These are phyloP conservation scores for Grus americana DNA, from an alignment of 2,113 vertebrate species.

Conservation along the genomic window DNA sequence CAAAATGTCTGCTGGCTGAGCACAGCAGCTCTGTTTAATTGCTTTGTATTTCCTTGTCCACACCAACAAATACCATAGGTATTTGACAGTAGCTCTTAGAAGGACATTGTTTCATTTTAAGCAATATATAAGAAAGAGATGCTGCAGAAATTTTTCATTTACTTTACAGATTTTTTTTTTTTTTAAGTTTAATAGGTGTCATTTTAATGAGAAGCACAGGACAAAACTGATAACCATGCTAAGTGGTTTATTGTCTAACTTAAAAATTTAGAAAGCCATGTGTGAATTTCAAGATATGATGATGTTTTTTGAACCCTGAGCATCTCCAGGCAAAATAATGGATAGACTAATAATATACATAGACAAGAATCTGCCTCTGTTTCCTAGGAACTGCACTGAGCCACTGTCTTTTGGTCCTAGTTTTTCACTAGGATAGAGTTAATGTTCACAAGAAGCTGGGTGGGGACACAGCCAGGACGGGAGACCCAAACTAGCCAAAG, in stretches of 20 bases:
- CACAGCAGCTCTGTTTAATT: background rate
- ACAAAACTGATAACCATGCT: background rate
- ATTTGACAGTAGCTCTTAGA: background rate
- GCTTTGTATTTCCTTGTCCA: background rate
- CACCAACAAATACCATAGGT: background rate
- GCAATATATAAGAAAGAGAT: background rate
- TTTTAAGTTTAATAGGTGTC: background rate
- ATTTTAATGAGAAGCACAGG: background rate
- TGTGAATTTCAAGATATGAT: background rate
- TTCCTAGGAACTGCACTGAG: background rate
- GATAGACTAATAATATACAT: background rate
- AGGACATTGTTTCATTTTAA: background rate
- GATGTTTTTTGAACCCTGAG: background rate
- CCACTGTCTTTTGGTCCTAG: background rate
- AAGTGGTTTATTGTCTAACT: background rate
- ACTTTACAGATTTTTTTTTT: background rate
- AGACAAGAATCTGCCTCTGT: background rate
- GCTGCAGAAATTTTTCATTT: background rate
- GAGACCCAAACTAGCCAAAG: too few species aligned
- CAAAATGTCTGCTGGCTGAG: background rate
- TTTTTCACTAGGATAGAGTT: too few species aligned
- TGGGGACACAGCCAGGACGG: too few species aligned
- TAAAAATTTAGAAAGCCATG: background rate
- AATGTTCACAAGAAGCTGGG: too few species aligned
- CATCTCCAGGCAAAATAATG: background rate